Percentiles rank a stretch among this genome's conserved stretches.
phyloP scores from a whole-genome alignment of 2,888 invertebrate genomes.

The Hydraecia micacea region DNA sequence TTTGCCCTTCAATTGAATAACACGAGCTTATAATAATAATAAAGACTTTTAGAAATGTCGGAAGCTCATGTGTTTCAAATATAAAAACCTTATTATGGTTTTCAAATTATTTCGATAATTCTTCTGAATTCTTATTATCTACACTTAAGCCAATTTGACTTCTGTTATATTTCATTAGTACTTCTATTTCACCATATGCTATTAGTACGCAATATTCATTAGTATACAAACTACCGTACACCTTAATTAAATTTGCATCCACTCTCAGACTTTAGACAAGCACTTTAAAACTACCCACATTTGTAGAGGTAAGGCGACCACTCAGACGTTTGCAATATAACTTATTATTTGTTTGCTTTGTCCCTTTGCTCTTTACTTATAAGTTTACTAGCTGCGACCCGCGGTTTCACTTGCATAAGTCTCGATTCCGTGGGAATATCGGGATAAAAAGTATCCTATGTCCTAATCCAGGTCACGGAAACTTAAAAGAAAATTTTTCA shows the following conservation, averaged over 20 bases:
- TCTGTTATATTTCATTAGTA: neutral
- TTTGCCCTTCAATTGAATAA: no score
- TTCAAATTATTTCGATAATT: neutral
- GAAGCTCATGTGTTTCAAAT: neutral
- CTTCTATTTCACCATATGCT: neutral
- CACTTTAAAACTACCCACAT: slow-evolving; percentile 26
- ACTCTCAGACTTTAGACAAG: slow-evolving; percentile 36
- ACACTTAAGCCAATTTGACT: neutral
- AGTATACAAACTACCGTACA: neutral
- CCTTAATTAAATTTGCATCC: slow-evolving; percentile 38
- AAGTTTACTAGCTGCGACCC: no score
- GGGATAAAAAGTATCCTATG: no score
- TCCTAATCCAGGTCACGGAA: no score
- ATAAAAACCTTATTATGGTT: neutral
- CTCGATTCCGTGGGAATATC: no score
- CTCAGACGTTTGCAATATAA: slow-evolving; percentile 10
- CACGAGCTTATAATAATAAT: neutral
- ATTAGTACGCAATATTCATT: slow-evolving; percentile 13
- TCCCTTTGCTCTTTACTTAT: neutral
- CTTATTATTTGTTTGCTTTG: slow-evolving; percentile 20
- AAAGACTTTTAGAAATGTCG: neutral
- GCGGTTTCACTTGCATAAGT: no score
- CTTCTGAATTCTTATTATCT: neutral
- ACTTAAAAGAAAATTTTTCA: no score
- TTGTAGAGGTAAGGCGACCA: neutral